Base-by-base conservation (phyloP, 2,113 vertebrate genomes). In the Nothobranchius kuhntae region DNA sequence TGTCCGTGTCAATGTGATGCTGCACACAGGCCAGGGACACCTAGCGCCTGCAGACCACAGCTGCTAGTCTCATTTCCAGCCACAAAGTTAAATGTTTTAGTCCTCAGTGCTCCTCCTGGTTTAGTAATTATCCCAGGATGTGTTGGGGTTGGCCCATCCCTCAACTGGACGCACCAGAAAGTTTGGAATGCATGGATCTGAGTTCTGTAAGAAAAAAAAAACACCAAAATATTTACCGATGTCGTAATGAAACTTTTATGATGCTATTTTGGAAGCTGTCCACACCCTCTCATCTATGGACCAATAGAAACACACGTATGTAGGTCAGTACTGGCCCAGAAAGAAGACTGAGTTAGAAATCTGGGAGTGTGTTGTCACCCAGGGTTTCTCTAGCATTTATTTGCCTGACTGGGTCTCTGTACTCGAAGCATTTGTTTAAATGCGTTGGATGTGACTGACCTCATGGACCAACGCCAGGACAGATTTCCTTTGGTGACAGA, bases 381-480 rank as follows among this genome's bases (percentile, higher is more conserved):
- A 13, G 61, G 38, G 68, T 52, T 71, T 69, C 53, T 68, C 72
- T 73, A 64, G 62, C 63, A 44, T 75, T 82, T 66, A 73, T 81
- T 77, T 68, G 62, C 80, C 75, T 75, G 64, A 84, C 78, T 61
- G 53, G 65, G 65, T 62, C 75, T 70, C 65, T 84, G 67, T 86
- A 74, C 80, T 84, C 81, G 71, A 61, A 78, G 83, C 87, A 81
- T 88, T 87, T 82, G 47, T 79, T 77, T 35, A 78, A 83, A 80
- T 65, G 56, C 67, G 30, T 81, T 62, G 65, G 73, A 66, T 61
- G 76, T 69, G 53, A 70, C 74, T 57, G 11, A 54, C 48, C 15
- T 72, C 54, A 63, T 63, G n/a, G 53, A 71, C 59, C 59, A n/a
- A 3, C 36, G 64, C 71, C 71, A 77, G 68, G 42, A 36, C 40